A percentile compares a stretch with the other conserved stretches of the same genome.
Conservation (phyloP, 2,797 vertebrate species). For the Chaetodon trifasciatus region DNA sequence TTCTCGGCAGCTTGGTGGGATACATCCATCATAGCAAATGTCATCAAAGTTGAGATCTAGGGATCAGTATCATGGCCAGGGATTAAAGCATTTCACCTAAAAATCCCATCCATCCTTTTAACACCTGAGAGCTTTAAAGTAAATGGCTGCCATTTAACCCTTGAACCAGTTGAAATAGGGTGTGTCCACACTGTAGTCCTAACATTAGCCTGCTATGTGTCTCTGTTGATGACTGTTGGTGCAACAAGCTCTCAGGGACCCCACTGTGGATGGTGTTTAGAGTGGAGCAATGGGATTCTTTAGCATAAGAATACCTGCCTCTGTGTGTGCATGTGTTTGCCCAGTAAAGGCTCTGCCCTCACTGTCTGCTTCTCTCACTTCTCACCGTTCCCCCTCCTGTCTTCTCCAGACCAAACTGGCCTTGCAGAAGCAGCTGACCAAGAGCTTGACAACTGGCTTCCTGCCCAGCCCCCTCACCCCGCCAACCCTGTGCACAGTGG, state of each 20-base stretch:
- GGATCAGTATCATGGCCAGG: conserved; percentile 11
- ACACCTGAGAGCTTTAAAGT: conserved; percentile 10
- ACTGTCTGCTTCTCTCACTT: conserved; percentile 63
- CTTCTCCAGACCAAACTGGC: conserved; percentile 94
- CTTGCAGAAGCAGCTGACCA: conserved; percentile 98
- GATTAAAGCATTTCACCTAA: conserved; percentile 34
- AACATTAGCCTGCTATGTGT: conserved; percentile 22
- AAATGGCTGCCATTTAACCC: conserved; percentile 30
- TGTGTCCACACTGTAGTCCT: conserved; percentile 12
- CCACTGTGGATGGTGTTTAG: conserved; percentile 24
- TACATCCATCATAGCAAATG: not conserved
- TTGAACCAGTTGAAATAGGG: conserved; percentile 31
- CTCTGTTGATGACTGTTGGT: conserved; percentile 8
- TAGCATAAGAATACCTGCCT: conserved; percentile 20
- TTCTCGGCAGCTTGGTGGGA: not conserved
- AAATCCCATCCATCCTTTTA: conserved; percentile 36
- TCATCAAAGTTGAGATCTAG: not conserved
- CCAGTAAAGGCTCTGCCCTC: conserved; percentile 42
- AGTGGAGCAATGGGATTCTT: not conserved
- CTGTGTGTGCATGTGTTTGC: conserved; percentile 56
- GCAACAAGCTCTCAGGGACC: conserved; percentile 21
- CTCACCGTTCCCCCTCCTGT: conserved; percentile 53
- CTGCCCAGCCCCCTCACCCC: conserved; percentile 90
- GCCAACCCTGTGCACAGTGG: conserved; percentile 92
- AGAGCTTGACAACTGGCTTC: conserved; percentile 94